Conservation (phyloP, 2,797 vertebrate genomes). For the Melanotaenia parkinsoni region DNA sequence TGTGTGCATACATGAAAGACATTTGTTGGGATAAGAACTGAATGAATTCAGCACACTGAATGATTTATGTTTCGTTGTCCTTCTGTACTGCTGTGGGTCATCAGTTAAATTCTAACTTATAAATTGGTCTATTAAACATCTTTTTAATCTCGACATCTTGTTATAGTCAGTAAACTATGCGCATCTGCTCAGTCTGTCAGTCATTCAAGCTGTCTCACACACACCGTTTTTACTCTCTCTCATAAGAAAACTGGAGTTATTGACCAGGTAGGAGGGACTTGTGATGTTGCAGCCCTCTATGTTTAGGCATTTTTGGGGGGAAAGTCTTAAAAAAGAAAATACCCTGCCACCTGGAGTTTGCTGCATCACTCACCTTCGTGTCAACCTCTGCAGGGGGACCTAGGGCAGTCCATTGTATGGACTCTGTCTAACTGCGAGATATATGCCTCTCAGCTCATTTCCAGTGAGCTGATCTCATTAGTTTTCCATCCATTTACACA, state of each 20-base stretch:
- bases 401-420: conserved; percentile 35
- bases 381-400: conserved; percentile 12
- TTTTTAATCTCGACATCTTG: conserved; percentile 70
- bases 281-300: conserved; percentile 24
- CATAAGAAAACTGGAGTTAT: conserved; percentile 29
- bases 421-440: conserved; percentile 31
- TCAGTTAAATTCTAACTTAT: conserved; percentile 43
- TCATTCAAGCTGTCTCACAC: neutral
- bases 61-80: neutral
- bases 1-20: neutral
- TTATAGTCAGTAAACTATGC: conserved; percentile 67
- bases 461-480: conserved; percentile 68
- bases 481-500: conserved; percentile 65
- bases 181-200: conserved; percentile 44
- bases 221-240: conserved; percentile 1
- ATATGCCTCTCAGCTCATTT: conserved; percentile 28
- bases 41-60: too few species aligned
- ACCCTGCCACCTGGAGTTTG: neutral
- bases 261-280: conserved; percentile 19
- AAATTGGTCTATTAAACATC: conserved; percentile 72
- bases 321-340: too few species aligned
- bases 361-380: conserved; percentile 20
- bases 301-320: conserved; percentile 41
- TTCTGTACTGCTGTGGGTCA: conserved; percentile 27
- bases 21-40: neutral